These are phyloP conservation scores for Coracopsis vasa DNA, from an alignment of 2,113 vertebrate genomes.

Conservation along the genomic window DNA sequence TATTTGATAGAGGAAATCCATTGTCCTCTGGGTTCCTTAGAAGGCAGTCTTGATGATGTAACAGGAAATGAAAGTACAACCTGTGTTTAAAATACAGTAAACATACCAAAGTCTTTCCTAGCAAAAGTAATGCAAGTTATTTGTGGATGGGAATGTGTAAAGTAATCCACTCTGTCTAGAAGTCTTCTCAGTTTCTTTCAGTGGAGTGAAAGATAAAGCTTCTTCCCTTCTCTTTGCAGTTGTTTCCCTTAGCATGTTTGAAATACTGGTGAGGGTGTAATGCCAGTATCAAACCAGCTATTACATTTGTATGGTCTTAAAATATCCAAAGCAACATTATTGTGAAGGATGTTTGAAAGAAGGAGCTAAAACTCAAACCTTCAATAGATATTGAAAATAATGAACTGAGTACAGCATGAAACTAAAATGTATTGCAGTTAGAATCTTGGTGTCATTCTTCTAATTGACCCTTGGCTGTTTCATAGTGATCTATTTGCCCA, in stretches of 20 bases:
- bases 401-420: neutral
- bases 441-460: neutral
- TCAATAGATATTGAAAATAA: neutral
- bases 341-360: neutral
- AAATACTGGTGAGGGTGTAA: neutral
- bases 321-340: neutral
- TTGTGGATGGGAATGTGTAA: neutral
- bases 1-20: neutral
- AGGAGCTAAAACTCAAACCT: neutral
- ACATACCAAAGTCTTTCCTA: neutral
- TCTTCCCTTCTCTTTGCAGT: neutral
- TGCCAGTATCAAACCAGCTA: neutral
- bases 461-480: neutral
- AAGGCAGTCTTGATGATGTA: neutral
- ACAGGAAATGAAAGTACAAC: neutral
- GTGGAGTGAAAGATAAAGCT: neutral
- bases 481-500: neutral
- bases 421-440: neutral
- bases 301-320: neutral
- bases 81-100: neutral
- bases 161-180: neutral
- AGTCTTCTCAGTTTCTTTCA: neutral
- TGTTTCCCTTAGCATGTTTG: neutral
- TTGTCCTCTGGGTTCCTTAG: neutral
- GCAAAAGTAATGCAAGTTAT: neutral